Conservation (phyloP, 2,888 invertebrate genomes). For the Pedicia rivosa region DNA sequence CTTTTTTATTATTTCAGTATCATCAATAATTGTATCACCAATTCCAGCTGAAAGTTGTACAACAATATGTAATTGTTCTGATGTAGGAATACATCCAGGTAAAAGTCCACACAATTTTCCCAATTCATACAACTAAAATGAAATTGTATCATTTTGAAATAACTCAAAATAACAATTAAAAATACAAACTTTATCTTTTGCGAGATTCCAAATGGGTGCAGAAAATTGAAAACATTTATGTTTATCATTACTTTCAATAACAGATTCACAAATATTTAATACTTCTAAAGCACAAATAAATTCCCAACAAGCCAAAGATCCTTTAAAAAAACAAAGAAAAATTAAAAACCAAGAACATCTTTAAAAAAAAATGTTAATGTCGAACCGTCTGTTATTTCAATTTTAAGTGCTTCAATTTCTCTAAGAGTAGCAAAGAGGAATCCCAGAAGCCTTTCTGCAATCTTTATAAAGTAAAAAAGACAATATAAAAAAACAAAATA, state of each 20-base stretch:
- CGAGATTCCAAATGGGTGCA: constrained; percentile 74
- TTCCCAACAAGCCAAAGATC: constrained; percentile 84
- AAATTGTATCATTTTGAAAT: neutral
- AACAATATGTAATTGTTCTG: constrained; percentile 78
- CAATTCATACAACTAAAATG: constrained; percentile 35
- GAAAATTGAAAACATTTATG: constrained; percentile 71
- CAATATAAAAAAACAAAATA: no score
- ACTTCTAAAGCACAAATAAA: constrained; percentile 84
- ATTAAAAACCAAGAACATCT: no score
- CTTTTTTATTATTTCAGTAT: constrained; percentile 13
- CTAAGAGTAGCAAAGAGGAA: constrained; percentile 82
- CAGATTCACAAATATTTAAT: constrained; percentile 59
- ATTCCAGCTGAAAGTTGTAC: constrained; percentile 84
- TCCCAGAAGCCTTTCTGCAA: constrained; percentile 74
- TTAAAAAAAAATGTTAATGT: no score
- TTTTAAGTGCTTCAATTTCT: constrained; percentile 67
- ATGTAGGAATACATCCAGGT: constrained; percentile 64
- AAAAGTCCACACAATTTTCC: constrained; percentile 83
- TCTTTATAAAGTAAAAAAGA: constrained; percentile 18
- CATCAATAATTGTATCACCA: constrained; percentile 49
- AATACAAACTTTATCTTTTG: constrained; percentile 51
- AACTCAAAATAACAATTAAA: constrained; percentile 25
- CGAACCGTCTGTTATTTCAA: constrained; percentile 57
- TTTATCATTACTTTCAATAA: constrained; percentile 45
- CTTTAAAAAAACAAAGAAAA: no score